Evolutionary conservation across 2,113 vertebrate genomes (phyloP), one percentile per base, ranked within the genome.

Genomic region (Callocephalon fimbriatum): DNA sequence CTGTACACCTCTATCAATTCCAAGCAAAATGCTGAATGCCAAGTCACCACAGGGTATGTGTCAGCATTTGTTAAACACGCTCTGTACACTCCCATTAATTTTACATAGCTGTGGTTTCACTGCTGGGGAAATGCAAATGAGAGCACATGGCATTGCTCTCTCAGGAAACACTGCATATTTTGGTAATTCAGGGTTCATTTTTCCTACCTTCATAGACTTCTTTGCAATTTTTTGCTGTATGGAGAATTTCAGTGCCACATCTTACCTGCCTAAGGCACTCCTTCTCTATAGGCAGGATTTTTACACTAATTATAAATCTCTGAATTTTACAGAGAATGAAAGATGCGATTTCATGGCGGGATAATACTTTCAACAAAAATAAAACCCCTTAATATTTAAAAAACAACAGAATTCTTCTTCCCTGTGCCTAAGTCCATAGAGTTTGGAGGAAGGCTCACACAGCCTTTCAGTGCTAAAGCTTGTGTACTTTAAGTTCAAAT

Each of bases 81-180:
- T 93, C 63, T 59, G 40, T 50, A 95, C 61, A 61, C 86, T 91
- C 83, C 44, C 76, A 96, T 93, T 91, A 95, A 96, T 91, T 96
- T 96, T 92, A 75, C 89, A 95, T 74, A 59, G 72, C 83, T 62
- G 17, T 50, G 42, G 32, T 86, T 93, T 82, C 79, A 84, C 62
- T 91, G 86, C 6, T 71, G 42, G 42, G 67, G 76, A 93, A 96
- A 96, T 74, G 72, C 59, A 96, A 94, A 89, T 84, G 89, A 80
- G 35, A 96, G 76, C 86, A 94, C 88, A 86, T 31, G 68, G 73
- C 89, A 84, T 3, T 77, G 42, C 47, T 83, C 76, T 51, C 29
- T 91, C 75, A 71, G 67, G 45, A 79, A 96, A 54, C 8, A 10
- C 29, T 44, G 68, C 42, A 38, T 86, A 78, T 84, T 94, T 96